Percentiles rank a stretch among this genome's conserved stretches.
phyloP scores from a whole-genome alignment of 2,113 vertebrate species.

The Abramis brama region DNA sequence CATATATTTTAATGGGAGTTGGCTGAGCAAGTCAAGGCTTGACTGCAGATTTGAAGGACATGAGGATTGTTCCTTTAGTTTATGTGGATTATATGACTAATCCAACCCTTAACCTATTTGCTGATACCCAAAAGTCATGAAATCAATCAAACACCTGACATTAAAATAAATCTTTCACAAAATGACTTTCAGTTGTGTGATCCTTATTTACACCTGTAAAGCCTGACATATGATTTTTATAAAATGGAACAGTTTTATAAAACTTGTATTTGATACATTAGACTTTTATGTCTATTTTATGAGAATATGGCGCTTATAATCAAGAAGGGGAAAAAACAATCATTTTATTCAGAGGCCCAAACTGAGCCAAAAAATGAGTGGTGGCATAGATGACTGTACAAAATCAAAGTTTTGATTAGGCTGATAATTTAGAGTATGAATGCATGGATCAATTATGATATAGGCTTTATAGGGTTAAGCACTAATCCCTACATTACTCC shows the following conservation, averaged over 20 bases:
- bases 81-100: constrained; percentile 23
- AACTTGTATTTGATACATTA: no score
- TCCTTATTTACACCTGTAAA: neutral
- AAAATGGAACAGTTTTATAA: neutral
- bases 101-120: constrained; percentile 17
- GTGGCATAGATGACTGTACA: no score
- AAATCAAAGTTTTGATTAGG: no score
- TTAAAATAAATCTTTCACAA: neutral
- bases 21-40: constrained; percentile 41
- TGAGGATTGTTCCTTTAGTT: constrained; percentile 34
- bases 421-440: neutral
- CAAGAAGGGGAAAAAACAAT: neutral
- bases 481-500: no score
- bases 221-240: neutral
- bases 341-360: no score
- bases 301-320: neutral
- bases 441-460: neutral
- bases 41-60: constrained; percentile 30
- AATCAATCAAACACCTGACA: neutral
- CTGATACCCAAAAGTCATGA: neutral
- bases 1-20: constrained; percentile 28
- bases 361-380: no score
- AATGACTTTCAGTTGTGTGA: neutral
- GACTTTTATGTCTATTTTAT: no score
- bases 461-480: neutral